Evolutionary conservation across 1,140 invertebrate genomes (phyloP), one percentile per base, ranked within the genome.

Genomic region (Antheraea pernyi): DNA sequence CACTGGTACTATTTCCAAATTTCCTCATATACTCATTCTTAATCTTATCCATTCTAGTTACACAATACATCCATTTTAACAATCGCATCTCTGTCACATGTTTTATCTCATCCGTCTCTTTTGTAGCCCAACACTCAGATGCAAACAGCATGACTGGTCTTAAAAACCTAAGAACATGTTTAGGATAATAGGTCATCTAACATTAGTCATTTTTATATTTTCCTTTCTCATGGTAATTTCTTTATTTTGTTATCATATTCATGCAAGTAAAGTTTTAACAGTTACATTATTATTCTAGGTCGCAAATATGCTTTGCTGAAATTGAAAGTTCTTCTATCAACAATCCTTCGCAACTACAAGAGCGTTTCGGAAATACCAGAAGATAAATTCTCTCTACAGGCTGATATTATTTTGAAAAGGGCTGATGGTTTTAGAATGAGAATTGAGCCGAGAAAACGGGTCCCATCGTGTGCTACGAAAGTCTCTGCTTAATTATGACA

Each of bases 221-320:
- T 30, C 22, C 22, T 30, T 1, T 30, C 22, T 30, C 22, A 30
- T 30, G 22, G 4, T 30, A 2, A 2, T 30, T 30, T 30, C 22
- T 30, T 42, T 42, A 42, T 53, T 53, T 53, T 53, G 6, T 42
- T 42, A 8, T 42, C 39, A 30, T 30, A 8, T 42, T 42, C 11
- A 53, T 53, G 46, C 5, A 53, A 2, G 9, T 13, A 16, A 42
- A 16, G 16, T 53, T 53, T 53, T 16, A 53, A 53, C 10, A 53
- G 5, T 13, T 6, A 53, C 46, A 53, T 16, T n/a, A 13, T 53
- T 18, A 63, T 37, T 71, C n/a, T 75, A 95, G 96, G 97, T 68
- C 96, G 97, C 65, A 97, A 97, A 90, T 98, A 98, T 90, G 97
- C 97, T 0, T 94, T 97, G 92, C 92, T 98, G 61, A 98, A 98